phyloP scores from a whole-genome alignment of 2,113 vertebrate genomes.

The Pygoscelis adeliae region DNA sequence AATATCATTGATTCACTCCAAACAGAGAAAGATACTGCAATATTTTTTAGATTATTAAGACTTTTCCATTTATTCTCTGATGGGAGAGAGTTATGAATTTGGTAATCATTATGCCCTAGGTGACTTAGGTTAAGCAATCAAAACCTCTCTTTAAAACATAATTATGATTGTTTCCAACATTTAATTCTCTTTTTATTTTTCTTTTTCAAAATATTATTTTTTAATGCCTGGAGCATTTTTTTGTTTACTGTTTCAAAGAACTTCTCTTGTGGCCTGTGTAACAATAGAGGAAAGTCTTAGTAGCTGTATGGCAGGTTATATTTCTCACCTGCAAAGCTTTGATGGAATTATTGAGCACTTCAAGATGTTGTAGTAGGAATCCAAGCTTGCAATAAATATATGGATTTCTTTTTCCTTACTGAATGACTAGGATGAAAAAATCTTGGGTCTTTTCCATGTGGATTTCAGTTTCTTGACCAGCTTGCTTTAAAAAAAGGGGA shows the following conservation, averaged over 20 bases:
- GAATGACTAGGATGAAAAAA: background rate
- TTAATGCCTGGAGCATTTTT: slow-evolving; percentile 52
- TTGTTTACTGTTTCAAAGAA: slow-evolving; percentile 44
- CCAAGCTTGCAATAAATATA: background rate
- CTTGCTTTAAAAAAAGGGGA: background rate
- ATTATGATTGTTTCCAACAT: slow-evolving; percentile 44
- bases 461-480: background rate
- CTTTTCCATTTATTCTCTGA: slow-evolving; percentile 16
- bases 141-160: slow-evolving; percentile 49
- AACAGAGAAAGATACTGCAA: slow-evolving; percentile 19
- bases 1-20: slow-evolving; percentile 52
- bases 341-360: background rate
- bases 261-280: background rate
- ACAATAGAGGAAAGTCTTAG: background rate
- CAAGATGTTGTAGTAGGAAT: background rate
- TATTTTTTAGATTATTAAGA: slow-evolving; percentile 62
- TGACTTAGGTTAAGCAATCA: slow-evolving; percentile 29
- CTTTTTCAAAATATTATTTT: background rate
- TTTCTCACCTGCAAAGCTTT: slow-evolving; percentile 7
- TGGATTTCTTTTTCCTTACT: background rate
- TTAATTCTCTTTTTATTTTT: background rate
- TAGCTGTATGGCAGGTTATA: background rate
- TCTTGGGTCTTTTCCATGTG: background rate
- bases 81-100: slow-evolving; percentile 55
- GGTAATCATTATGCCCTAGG: slow-evolving; percentile 40